Percentiles rank a stretch among this genome's conserved stretches.
phyloP scores from a whole-genome alignment of 2,113 vertebrate species.

The Leucopternis melanops region DNA sequence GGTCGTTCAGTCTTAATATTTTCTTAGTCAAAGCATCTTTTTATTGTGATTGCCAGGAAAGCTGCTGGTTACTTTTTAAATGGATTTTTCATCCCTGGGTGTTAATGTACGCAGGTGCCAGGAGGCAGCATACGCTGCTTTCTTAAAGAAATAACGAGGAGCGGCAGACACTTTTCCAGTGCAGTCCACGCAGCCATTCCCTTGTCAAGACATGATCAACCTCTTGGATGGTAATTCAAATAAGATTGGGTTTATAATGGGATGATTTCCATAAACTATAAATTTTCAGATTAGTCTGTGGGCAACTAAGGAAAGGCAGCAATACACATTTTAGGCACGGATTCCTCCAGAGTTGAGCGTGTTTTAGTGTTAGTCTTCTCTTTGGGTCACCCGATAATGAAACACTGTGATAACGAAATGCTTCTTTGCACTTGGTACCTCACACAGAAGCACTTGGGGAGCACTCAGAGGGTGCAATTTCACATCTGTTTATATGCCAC shows the following conservation, averaged over 20 bases:
- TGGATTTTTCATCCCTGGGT: background rate
- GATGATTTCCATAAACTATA: background rate
- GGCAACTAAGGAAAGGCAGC: background rate
- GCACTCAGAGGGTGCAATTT: background rate
- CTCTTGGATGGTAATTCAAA: background rate
- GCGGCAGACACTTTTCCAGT: background rate
- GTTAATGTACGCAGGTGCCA: accelerated
- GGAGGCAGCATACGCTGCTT: background rate
- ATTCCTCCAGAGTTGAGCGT: background rate
- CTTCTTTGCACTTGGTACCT: background rate
- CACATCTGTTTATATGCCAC: background rate
- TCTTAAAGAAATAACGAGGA: background rate
- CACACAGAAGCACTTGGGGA: background rate
- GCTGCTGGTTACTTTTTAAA: background rate
- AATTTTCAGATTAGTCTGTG: background rate
- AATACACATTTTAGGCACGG: background rate
- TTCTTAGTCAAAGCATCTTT: background rate
- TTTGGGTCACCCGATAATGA: background rate
- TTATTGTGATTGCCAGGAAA: background rate
- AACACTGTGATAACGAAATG: background rate
- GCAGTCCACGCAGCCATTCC: background rate
- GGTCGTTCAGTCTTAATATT: background rate
- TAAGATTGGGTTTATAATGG: background rate
- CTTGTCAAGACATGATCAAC: background rate
- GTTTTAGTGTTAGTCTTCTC: background rate